Conservation (phyloP, 2,113 vertebrate genomes). For the Uropsilus gracilis region DNA sequence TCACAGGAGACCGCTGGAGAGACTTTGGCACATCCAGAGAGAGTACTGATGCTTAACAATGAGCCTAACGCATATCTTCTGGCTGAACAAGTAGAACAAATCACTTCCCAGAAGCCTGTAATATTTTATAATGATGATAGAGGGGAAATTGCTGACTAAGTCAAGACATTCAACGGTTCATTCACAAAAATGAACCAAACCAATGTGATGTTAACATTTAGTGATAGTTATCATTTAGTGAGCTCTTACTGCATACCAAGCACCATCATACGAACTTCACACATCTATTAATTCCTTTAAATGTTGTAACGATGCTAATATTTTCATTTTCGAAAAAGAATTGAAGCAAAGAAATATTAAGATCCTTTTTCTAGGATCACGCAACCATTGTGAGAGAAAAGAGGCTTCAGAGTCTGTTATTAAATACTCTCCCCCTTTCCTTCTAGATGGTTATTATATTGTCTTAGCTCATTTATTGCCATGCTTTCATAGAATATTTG, state of each 20-base stretch:
- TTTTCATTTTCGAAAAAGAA: conserved; percentile 26
- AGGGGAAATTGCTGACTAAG: background rate
- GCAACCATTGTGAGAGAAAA: background rate
- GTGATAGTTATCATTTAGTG: background rate
- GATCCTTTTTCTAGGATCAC: background rate
- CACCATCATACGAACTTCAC: background rate
- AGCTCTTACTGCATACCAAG: background rate
- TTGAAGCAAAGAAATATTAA: background rate
- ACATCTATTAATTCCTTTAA: background rate
- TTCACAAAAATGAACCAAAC: no score
- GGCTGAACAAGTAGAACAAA: background rate
- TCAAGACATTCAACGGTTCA: background rate
- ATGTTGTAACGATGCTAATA: background rate
- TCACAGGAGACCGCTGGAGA: background rate
- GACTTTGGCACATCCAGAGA: background rate
- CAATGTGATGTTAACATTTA: no score
- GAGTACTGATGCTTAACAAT: background rate
- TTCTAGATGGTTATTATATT: background rate
- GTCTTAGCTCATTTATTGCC: background rate
- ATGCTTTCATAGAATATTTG: background rate
- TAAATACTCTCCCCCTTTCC: background rate
- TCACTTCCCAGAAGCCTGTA: background rate
- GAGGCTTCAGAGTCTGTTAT: background rate
- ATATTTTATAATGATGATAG: background rate
- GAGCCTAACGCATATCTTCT: background rate